Conservation (phyloP, 2,113 vertebrate species). For the Oryzias celebensis region DNA sequence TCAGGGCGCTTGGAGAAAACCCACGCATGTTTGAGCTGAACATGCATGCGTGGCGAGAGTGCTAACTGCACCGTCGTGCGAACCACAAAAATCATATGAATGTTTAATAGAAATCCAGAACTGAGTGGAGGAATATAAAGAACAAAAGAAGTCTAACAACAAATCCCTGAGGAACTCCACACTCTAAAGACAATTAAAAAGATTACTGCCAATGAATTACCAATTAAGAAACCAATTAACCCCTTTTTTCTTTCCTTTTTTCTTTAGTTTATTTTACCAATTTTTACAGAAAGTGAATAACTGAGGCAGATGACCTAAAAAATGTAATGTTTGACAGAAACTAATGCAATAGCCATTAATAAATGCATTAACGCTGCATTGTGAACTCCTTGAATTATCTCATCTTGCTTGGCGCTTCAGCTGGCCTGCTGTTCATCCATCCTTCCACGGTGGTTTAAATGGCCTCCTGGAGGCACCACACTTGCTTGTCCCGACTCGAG, state of each 20-base stretch:
- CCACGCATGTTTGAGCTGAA: background rate
- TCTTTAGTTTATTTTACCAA: background rate
- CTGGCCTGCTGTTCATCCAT: slow-evolving; percentile 51
- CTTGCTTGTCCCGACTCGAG: slow-evolving; percentile 29
- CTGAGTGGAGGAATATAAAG: too few relatives aligned
- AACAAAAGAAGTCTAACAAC: too few relatives aligned
- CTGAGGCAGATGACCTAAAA: slow-evolving; percentile 8
- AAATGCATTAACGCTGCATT: slow-evolving; percentile 24
- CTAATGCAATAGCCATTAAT: slow-evolving; percentile 24
- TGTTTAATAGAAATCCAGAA: background rate
- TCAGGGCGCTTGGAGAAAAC: background rate
- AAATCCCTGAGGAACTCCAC: too few relatives aligned
- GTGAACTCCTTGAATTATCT: slow-evolving; percentile 37
- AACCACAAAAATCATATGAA: background rate
- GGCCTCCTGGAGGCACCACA: slow-evolving; percentile 55
- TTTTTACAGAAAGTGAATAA: background rate
- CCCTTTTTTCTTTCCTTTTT: background rate
- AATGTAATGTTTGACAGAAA: slow-evolving; percentile 9
- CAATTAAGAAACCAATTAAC: background rate
- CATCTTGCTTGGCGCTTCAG: slow-evolving; percentile 21
- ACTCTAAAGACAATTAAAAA: too few relatives aligned
- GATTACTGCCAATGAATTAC: too few relatives aligned
- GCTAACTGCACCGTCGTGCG: background rate
- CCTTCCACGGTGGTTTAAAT: slow-evolving; percentile 54
- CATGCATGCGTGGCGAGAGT: background rate